Conservation (phyloP, 2,113 vertebrate genomes). For the Corvus cornix region DNA sequence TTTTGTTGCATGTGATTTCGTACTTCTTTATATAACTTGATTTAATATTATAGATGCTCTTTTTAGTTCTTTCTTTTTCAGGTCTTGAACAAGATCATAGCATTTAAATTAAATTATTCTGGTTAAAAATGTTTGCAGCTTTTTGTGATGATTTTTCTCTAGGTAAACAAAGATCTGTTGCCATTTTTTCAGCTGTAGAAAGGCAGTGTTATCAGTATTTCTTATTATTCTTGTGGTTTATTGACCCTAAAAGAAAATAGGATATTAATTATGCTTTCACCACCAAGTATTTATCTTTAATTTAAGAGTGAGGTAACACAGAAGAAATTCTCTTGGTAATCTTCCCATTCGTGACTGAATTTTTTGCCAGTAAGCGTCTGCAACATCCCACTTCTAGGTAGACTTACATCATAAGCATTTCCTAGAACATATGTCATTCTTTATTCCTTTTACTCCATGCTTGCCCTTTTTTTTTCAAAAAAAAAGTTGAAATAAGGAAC, state of each 20-base stretch:
- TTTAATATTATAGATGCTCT: not conserved
- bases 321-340: not conserved
- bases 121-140: not conserved
- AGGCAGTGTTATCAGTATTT: not conserved
- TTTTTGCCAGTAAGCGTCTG: not conserved
- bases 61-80: not conserved
- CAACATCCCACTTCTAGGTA: not conserved
- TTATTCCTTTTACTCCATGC: not conserved
- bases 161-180: not conserved
- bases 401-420: not conserved
- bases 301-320: not conserved
- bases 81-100: not conserved
- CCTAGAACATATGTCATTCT: not conserved
- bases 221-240: not conserved
- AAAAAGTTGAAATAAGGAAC: not conserved
- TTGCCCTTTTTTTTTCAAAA: not conserved
- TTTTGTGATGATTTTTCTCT: not conserved
- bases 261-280: constrained; percentile 16
- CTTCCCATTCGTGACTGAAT: not conserved
- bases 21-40: not conserved
- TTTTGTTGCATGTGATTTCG: not conserved
- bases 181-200: not conserved
- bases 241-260: not conserved
- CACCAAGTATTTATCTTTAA: not conserved
- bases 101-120: not conserved